phyloP scores from a whole-genome alignment of 2,797 vertebrate species.

The Dallia pectoralis region DNA sequence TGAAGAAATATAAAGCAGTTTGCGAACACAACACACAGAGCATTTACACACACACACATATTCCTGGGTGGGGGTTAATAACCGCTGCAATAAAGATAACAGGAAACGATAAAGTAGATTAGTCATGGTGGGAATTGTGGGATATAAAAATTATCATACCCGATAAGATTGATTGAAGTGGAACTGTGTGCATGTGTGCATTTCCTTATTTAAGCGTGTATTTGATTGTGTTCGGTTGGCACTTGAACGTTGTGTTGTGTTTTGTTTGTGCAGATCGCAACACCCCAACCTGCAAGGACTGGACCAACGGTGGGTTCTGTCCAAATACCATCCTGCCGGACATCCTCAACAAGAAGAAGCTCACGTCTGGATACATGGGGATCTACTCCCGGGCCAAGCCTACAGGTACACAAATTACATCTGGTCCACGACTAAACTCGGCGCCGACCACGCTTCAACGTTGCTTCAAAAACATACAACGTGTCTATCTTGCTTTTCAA shows the following conservation, averaged over 20 bases:
- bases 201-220: background rate
- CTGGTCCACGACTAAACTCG: too few relatives aligned
- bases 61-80: too few relatives aligned
- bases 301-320: conserved; percentile 63
- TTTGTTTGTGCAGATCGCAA: background rate
- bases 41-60: too few relatives aligned
- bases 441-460: too few relatives aligned
- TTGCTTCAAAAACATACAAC: too few relatives aligned
- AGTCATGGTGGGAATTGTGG: background rate
- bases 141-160: background rate
- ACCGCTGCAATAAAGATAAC: background rate
- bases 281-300: conserved; percentile 71
- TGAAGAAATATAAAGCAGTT: background rate
- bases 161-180: background rate
- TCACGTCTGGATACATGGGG: conserved; percentile 78
- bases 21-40: background rate
- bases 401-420: conserved; percentile 48
- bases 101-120: background rate
- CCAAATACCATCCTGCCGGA: conserved; percentile 59
- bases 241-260: background rate
- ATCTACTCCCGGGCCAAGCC: conserved; percentile 62
- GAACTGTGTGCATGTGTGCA: background rate
- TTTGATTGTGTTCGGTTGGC: too few relatives aligned
- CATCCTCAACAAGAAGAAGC: conserved; percentile 63
- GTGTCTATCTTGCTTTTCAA: too few relatives aligned